phyloP scores from a whole-genome alignment of 2,797 vertebrate species.

The Alauda arvensis region DNA sequence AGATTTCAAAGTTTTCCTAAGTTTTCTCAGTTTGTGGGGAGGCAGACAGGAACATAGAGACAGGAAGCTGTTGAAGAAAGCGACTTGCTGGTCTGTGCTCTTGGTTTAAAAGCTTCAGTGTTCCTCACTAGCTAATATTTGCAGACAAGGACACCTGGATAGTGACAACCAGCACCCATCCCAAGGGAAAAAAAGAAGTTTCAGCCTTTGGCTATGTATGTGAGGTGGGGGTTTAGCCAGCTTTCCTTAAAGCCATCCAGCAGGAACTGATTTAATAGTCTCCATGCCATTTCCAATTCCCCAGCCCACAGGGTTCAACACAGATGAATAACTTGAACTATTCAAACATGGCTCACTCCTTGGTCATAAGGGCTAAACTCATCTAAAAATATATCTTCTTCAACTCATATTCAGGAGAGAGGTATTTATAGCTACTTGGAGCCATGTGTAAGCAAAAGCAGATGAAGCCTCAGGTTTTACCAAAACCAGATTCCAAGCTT shows the following conservation, averaged over 20 bases:
- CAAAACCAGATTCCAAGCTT: neutral
- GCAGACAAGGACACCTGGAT: neutral
- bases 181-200: neutral
- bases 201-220: neutral
- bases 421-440: conserved; percentile 30
- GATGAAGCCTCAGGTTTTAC: conserved; percentile 37
- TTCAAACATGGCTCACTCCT: neutral
- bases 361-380: neutral
- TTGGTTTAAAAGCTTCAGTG: neutral
- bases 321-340: neutral
- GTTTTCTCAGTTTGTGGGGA: neutral
- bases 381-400: conserved; percentile 18
- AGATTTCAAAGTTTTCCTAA: neutral
- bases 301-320: neutral
- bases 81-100: neutral
- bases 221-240: neutral
- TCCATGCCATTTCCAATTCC: neutral
- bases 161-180: neutral
- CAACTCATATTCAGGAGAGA: neutral
- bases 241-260: neutral
- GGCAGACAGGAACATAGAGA: neutral
- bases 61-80: neutral
- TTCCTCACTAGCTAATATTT: neutral
- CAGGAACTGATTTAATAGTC: neutral
- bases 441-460: conserved; percentile 30